Evolutionary conservation across 2,797 vertebrate species (phyloP), one percentile per base, ranked within the genome.

Genomic region (Spheniscus humboldti): DNA sequence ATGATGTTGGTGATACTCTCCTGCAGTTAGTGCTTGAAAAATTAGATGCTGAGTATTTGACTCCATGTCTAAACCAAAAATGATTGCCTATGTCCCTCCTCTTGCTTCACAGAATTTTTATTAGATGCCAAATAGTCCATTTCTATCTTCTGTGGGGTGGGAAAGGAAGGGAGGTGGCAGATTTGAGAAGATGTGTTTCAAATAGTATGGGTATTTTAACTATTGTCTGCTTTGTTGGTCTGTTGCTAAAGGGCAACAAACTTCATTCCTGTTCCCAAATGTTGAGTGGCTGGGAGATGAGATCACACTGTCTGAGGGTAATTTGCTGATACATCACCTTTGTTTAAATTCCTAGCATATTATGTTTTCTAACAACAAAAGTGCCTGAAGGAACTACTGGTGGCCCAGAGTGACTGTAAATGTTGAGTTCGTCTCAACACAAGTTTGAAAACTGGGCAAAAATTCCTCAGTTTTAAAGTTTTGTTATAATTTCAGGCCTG

Each of bases 261-360:
- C 47, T 59, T 83, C 67, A 79, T 78, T 96, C 82, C 79, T 43
- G 9, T 85, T 94, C 69, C 86, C 90, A 84, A 92, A 85, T 47
- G 59, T 57, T 91, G 76, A 90, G 56, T 50, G 69, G 22, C 67
- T 94, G 85, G 50, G 41, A 66, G 90, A 95, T 94, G 96, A 97
- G 82, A 88, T 97, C 87, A 88, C 19, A 2, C n/a, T 75, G 66
- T 81, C 76, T 74, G 79, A 91, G 68, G 62, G 59, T 84, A 59
- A 53, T 88, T 86, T 96, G 92, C 94, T 94, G 96, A 94, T 94
- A 82, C 41, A 86, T 69, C 88, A 94, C 92, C 90, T 96, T 92
- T 92, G 76, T 92, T 95, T 92, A 85, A 96, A 96, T 96, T 96
- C 90, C 79, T 79, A 84, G 41, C 24, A 11, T 92, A 63, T 86